Percentiles rank a stretch among this genome's conserved stretches.
phyloP scores from a whole-genome alignment of 2,113 vertebrate genomes.

The Chelonoidis abingdonii region DNA sequence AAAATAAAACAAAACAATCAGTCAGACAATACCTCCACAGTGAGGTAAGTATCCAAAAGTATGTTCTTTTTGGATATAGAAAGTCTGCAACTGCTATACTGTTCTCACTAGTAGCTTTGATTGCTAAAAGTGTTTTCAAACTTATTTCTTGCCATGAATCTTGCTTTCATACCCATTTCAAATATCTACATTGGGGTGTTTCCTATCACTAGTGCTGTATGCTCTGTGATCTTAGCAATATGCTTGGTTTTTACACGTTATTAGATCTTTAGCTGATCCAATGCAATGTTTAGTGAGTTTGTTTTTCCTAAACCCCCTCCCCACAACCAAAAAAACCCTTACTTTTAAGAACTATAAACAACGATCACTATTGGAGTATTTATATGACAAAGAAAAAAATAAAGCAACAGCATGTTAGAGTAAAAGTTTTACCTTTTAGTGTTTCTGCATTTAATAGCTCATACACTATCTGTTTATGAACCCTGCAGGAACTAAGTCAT shows the following conservation, averaged over 20 bases:
- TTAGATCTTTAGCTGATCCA: neutral
- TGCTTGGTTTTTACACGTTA: neutral
- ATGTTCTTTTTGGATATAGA: neutral
- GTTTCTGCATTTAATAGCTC: neutral
- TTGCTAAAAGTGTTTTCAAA: neutral
- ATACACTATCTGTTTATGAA: neutral
- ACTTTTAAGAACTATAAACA: neutral
- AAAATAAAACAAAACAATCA: too few relatives aligned
- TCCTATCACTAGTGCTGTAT: neutral
- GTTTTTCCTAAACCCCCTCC: neutral
- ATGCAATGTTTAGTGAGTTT: neutral
- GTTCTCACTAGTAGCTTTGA: neutral
- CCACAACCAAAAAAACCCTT: neutral
- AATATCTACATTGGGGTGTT: neutral
- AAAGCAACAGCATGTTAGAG: neutral
- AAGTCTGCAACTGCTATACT: accelerated
- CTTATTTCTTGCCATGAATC: neutral
- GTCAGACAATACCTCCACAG: neutral
- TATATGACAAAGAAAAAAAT: neutral
- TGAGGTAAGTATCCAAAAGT: neutral
- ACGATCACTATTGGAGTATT: neutral
- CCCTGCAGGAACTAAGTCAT: neutral
- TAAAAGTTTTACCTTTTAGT: neutral
- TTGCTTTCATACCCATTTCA: neutral
- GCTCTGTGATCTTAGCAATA: neutral